Evolutionary conservation across 2,113 vertebrate genomes (phyloP).

Genomic region (Gambusia affinis): DNA sequence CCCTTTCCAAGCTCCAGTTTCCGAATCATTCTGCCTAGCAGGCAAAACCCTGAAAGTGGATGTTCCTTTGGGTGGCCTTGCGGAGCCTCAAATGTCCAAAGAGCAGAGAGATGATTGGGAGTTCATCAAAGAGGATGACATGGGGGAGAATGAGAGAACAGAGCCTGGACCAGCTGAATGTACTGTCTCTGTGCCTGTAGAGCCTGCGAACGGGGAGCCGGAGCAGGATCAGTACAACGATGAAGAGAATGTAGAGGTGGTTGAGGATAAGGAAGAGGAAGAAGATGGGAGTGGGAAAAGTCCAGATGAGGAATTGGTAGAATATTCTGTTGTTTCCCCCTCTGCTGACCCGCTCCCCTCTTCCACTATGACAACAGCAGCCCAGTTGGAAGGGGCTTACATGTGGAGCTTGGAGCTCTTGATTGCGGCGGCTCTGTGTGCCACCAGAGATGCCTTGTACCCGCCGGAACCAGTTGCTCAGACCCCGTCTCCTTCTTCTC

Average conservation of each 20-base stretch:
- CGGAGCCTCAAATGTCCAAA: slow-evolving; percentile 58
- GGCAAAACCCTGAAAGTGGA: slow-evolving; percentile 56
- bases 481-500: slow-evolving; percentile 60
- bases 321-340: slow-evolving; percentile 23
- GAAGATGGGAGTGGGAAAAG: slow-evolving; percentile 20
- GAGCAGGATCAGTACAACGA: slow-evolving; percentile 28
- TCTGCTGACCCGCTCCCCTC: slow-evolving; percentile 12
- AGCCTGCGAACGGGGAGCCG: slow-evolving; percentile 9
- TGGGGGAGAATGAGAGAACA: slow-evolving; percentile 32
- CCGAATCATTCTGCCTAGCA: slow-evolving; percentile 43
- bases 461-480: slow-evolving; percentile 27
- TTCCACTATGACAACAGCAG: slow-evolving; percentile 20
- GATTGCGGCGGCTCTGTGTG: slow-evolving; percentile 87
- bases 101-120: slow-evolving; percentile 48
- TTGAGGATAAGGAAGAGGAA: slow-evolving; percentile 42
- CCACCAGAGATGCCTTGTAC: slow-evolving; percentile 83
- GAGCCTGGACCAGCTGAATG: slow-evolving; percentile 48
- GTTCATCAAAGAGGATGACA: slow-evolving; percentile 48
- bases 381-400: slow-evolving; percentile 75
- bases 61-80: slow-evolving; percentile 49
- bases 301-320: slow-evolving; percentile 9
- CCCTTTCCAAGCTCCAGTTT: slow-evolving; percentile 38
- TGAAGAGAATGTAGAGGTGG: slow-evolving; percentile 49
- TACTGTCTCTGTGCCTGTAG: slow-evolving; percentile 45
- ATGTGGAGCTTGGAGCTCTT: slow-evolving; percentile 89